Conservation (phyloP, 2,888 invertebrate species). For the Clostera curtula region DNA sequence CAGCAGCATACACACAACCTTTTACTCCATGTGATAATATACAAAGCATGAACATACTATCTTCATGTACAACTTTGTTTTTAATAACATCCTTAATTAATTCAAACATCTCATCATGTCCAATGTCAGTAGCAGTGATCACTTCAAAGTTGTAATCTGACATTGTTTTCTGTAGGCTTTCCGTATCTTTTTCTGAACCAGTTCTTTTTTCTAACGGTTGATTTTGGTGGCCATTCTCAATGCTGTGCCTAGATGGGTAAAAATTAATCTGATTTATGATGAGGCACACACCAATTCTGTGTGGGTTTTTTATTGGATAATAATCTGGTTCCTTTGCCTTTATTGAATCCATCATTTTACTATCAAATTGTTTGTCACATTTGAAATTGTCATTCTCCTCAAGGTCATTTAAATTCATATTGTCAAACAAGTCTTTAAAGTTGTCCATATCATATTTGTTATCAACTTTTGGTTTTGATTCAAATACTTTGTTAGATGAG, state of each 20-base stretch:
- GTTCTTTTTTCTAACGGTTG: slow-evolving; percentile 31
- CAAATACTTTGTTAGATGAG: slow-evolving; percentile 14
- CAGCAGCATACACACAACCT: slow-evolving; percentile 57
- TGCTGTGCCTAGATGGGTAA: slow-evolving; percentile 48
- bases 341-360: no score
- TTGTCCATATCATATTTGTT: slow-evolving; percentile 17
- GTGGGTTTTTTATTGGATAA: slow-evolving; percentile 48
- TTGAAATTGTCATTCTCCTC: slow-evolving; percentile 25
- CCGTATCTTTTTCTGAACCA: slow-evolving; percentile 49
- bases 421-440: slow-evolving; percentile 34
- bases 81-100: slow-evolving; percentile 43
- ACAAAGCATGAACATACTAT: slow-evolving; percentile 61
- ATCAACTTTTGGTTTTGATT: slow-evolving; percentile 10
- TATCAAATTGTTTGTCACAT: slow-evolving; percentile 37
- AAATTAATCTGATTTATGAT: slow-evolving; percentile 63
- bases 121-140: slow-evolving; percentile 38
- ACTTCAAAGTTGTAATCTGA: slow-evolving; percentile 61
- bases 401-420: slow-evolving; percentile 28
- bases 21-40: slow-evolving; percentile 61
- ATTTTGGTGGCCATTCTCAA: slow-evolving; percentile 26
- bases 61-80: slow-evolving; percentile 34
- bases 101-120: slow-evolving; percentile 39
- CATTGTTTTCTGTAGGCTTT: slow-evolving; percentile 45
- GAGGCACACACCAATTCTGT: slow-evolving; percentile 51
- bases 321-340: slow-evolving; percentile 27